Evolutionary conservation across 2,113 vertebrate species (phyloP).

Genomic region (Progne subis): DNA sequence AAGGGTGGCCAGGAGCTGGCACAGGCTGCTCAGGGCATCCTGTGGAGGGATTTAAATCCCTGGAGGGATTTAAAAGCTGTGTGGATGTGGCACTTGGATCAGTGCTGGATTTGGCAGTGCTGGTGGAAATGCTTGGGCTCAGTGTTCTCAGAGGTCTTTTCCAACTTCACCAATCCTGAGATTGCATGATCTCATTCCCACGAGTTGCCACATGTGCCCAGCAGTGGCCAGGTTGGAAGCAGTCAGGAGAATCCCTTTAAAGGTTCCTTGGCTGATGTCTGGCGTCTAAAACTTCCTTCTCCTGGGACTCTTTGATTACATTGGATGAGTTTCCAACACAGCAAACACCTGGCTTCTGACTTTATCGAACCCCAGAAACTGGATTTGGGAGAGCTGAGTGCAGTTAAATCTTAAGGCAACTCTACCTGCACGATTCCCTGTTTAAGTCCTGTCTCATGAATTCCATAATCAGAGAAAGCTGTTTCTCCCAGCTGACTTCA

Average conservation of each 20-base stretch:
- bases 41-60: background rate
- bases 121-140: background rate
- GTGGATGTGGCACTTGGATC: background rate
- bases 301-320: background rate
- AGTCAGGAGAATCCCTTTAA: background rate
- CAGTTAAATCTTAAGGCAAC: background rate
- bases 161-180: fast-evolving
- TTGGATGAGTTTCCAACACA: background rate
- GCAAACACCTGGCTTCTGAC: background rate
- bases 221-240: background rate
- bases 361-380: background rate
- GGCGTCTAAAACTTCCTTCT: background rate
- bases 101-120: background rate
- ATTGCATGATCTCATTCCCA: background rate
- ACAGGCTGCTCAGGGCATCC: background rate
- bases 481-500: background rate
- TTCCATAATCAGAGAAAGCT: background rate
- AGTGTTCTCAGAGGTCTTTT: background rate
- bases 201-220: fast-evolving
- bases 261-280: background rate
- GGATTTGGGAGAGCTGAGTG: background rate
- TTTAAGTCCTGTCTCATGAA: background rate
- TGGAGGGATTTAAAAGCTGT: background rate
- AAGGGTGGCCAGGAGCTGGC: background rate
- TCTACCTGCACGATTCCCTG: background rate